phyloP scores from a whole-genome alignment of 2,797 vertebrate genomes.

The Poliocrania exsul region DNA sequence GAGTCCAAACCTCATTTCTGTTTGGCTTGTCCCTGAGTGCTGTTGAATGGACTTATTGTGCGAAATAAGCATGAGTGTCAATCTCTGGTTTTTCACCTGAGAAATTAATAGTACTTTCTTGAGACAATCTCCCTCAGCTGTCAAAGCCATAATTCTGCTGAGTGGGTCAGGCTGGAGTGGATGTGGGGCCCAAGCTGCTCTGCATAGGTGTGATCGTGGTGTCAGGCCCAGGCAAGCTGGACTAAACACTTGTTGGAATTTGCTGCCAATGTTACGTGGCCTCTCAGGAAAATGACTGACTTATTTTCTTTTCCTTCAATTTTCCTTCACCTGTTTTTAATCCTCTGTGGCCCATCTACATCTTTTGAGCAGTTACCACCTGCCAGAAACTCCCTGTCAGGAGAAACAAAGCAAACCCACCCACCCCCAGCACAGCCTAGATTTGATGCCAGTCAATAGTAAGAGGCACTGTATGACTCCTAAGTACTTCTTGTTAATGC shows the following conservation, averaged over 20 bases:
- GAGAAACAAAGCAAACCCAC: neutral
- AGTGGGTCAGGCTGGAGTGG: neutral
- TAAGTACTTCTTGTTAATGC: neutral
- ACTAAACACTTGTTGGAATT: neutral
- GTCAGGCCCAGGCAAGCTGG: conserved; percentile 23
- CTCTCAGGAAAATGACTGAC: conserved; percentile 30
- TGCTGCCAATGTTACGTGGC: conserved; percentile 15
- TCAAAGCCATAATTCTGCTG: conserved; percentile 22
- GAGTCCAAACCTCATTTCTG: conserved; percentile 31
- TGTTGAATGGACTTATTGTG: conserved; percentile 21
- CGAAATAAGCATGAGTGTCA: conserved; percentile 44
- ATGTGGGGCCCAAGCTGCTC: neutral
- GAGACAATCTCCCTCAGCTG: conserved; percentile 51
- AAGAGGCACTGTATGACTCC: neutral
- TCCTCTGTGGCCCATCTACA: neutral
- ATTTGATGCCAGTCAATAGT: neutral
- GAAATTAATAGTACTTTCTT: conserved; percentile 57
- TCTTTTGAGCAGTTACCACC: neutral
- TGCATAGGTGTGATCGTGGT: neutral
- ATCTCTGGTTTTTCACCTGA: conserved; percentile 43
- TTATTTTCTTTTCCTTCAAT: neutral
- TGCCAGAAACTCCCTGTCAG: neutral
- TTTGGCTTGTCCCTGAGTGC: neutral
- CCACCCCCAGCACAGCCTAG: neutral
- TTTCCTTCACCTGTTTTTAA: conserved; percentile 31